These are phyloP conservation scores for Tenualosa thibaudeaui DNA, from an alignment of 2,797 vertebrate species.

Conservation along the genomic window DNA sequence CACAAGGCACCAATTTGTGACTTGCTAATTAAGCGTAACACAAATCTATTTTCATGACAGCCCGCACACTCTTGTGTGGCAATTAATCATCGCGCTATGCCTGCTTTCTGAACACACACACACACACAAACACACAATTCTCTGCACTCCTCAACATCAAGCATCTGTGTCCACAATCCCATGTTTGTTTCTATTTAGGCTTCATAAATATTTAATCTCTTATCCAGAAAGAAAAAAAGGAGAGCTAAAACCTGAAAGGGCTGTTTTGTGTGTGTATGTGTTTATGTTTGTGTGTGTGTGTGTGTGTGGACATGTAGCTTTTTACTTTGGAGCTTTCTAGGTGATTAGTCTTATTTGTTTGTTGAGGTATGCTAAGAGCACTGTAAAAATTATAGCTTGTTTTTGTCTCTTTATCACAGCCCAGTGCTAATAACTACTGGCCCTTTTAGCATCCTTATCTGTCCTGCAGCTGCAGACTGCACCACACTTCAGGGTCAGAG, in stretches of 20 bases:
- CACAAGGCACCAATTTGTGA: slow-evolving; percentile 41
- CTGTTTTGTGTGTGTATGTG: neutral
- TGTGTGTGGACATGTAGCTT: neutral
- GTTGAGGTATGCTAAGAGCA: neutral
- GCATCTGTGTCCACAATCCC: neutral
- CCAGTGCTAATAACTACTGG: neutral
- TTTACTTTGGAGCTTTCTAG: neutral
- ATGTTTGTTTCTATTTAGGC: slow-evolving; percentile 46
- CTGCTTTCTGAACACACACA: slow-evolving; percentile 11
- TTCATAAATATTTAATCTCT: slow-evolving; percentile 45
- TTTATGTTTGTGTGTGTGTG: neutral
- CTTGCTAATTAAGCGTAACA: slow-evolving; percentile 62
- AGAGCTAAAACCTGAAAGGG: neutral
- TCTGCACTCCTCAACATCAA: neutral
- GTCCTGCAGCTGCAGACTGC: neutral
- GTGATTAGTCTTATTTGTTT: neutral
- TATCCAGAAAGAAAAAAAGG: neutral
- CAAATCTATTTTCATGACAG: slow-evolving; percentile 54
- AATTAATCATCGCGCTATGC: slow-evolving; percentile 60
- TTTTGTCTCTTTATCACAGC: neutral
- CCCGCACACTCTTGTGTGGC: slow-evolving; percentile 32
- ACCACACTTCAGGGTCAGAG: neutral
- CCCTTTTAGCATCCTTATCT: neutral
- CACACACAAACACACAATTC: neutral
- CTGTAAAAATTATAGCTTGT: neutral